These are phyloP conservation scores for Watsonalla binaria DNA, from an alignment of 2,888 invertebrate species.

Conservation along the genomic window DNA sequence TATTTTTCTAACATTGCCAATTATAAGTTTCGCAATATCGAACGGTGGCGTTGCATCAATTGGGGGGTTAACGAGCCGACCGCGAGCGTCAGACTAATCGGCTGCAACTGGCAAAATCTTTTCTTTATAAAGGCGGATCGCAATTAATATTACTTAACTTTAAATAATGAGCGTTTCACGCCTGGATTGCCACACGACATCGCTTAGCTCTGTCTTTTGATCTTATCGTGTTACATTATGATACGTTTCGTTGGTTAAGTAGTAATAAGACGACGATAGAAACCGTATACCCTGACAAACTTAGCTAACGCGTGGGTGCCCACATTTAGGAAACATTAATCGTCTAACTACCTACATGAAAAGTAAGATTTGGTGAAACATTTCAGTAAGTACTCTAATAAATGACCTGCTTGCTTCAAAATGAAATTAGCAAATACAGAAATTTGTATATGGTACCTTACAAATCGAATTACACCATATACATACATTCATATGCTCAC, in stretches of 20 bases:
- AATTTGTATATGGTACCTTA: too few species aligned
- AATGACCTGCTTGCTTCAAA: too few species aligned
- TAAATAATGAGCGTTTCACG: conserved; percentile 59
- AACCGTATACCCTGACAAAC: not conserved
- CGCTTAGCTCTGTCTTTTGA: conserved; percentile 19
- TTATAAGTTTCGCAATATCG: conserved; percentile 51
- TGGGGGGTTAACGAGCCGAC: conserved; percentile 22
- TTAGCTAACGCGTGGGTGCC: not conserved
- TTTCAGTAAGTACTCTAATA: too few species aligned
- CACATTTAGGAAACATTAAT: not conserved
- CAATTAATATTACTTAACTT: conserved; percentile 70
- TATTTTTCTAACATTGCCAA: conserved; percentile 43
- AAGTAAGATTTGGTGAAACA: not conserved
- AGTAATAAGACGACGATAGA: conserved; percentile 2
- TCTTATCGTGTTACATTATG: conserved; percentile 18
- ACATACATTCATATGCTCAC: too few species aligned
- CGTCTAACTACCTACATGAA: too few species aligned
- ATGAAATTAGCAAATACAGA: too few species aligned
- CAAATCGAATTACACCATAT: too few species aligned
- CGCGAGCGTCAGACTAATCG: conserved; percentile 48
- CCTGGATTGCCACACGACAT: conserved; percentile 41
- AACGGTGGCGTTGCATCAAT: conserved; percentile 40
- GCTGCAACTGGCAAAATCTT: conserved; percentile 51
- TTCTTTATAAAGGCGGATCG: conserved; percentile 55
- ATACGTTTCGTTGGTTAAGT: conserved; percentile 7